These are phyloP conservation scores for Thamnophis elegans DNA, from an alignment of 2,797 vertebrate genomes.

Conservation along the genomic window DNA sequence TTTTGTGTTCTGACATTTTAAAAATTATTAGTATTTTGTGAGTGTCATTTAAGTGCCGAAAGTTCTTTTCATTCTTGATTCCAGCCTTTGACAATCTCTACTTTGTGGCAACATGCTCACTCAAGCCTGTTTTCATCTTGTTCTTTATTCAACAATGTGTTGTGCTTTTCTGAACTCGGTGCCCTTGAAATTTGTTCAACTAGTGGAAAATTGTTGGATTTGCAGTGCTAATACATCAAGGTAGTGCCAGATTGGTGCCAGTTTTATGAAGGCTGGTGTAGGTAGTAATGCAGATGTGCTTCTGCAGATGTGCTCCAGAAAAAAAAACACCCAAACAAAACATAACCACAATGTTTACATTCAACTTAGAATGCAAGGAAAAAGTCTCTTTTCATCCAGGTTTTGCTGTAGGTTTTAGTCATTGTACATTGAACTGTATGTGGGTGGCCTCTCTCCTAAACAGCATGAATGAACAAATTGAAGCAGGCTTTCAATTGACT, in stretches of 20 bases:
- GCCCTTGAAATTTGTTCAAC: neutral
- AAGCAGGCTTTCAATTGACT: slow-evolving; percentile 14
- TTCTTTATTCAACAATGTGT: neutral
- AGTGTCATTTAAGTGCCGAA: slow-evolving; percentile 59
- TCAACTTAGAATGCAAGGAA: slow-evolving; percentile 15
- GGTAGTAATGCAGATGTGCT: neutral
- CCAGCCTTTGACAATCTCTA: slow-evolving; percentile 51
- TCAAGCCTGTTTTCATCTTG: slow-evolving; percentile 7
- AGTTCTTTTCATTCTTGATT: slow-evolving; percentile 62
- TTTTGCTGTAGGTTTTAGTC: neutral
- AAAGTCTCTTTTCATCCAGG: neutral
- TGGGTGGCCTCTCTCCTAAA: neutral
- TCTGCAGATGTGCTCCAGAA: neutral
- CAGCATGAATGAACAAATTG: neutral
- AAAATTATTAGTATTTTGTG: neutral
- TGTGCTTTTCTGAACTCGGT: neutral
- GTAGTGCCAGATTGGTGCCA: neutral
- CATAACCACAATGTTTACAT: slow-evolving; percentile 9
- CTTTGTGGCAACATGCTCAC: slow-evolving; percentile 44
- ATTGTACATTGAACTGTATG: slow-evolving; percentile 24
- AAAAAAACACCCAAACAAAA: neutral
- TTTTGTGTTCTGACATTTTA: slow-evolving; percentile 37
- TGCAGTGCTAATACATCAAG: neutral
- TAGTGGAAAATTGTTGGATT: neutral
- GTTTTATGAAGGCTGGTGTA: neutral